Percentiles rank a stretch among this genome's conserved stretches.
These are phyloP conservation scores for Watsonalla binaria DNA, from an alignment of 2,888 invertebrate species.

Conservation along the genomic window DNA sequence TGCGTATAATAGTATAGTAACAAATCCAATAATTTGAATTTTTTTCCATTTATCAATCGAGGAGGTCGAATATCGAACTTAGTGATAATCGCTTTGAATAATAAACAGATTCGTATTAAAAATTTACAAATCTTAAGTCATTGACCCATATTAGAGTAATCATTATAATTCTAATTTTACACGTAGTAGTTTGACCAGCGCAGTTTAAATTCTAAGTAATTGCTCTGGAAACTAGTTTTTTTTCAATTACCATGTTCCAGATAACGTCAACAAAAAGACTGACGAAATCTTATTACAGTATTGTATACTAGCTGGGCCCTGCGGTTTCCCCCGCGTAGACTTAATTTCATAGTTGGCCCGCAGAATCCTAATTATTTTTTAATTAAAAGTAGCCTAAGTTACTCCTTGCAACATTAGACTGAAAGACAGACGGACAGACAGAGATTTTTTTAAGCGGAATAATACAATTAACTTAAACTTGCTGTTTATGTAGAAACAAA, in stretches of 20 bases:
- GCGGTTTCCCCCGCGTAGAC: too few species aligned
- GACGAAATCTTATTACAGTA: not conserved
- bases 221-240: slow-evolving; percentile 1
- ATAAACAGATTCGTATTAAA: not conserved
- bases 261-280: not conserved
- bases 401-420: too few species aligned
- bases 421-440: too few species aligned
- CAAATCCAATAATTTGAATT: not conserved
- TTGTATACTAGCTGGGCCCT: too few species aligned
- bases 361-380: too few species aligned
- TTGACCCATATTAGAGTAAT: not conserved
- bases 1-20: not conserved
- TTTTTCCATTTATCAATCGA: not conserved
- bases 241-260: slow-evolving; percentile 1
- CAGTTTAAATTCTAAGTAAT: not conserved
- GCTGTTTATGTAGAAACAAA: too few species aligned
- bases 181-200: not conserved
- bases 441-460: too few species aligned
- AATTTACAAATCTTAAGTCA: not conserved
- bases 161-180: not conserved
- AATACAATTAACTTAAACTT: too few species aligned
- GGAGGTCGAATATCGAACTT: not conserved
- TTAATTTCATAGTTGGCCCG: too few species aligned
- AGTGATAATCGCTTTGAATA: too few species aligned
- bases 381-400: too few species aligned